These are phyloP conservation scores for Vulpes lagopus DNA, from an alignment of 2,113 vertebrate genomes.

Conservation along the genomic window DNA sequence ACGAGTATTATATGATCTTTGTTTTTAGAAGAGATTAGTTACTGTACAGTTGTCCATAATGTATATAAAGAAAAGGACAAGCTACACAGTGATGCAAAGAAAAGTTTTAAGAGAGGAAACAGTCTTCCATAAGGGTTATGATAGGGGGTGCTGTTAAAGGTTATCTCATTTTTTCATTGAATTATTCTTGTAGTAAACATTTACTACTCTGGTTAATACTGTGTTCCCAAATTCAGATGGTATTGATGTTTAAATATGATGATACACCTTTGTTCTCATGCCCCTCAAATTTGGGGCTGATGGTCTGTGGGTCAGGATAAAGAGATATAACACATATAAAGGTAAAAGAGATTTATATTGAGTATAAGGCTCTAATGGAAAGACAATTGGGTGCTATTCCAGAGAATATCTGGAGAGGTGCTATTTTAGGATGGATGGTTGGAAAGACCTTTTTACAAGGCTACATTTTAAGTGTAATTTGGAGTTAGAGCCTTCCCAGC, in stretches of 20 bases:
- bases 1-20: not conserved
- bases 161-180: not conserved
- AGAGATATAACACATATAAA: not conserved
- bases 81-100: not conserved
- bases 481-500: not conserved
- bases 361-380: accelerated
- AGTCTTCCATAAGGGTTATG: not conserved
- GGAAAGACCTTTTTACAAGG: not conserved
- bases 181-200: not conserved
- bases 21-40: not conserved
- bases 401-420: not conserved
- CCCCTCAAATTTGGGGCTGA: not conserved
- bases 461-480: accelerated
- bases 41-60: not conserved
- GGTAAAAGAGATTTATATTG: no score
- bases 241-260: not conserved
- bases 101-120: not conserved
- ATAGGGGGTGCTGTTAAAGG: not conserved
- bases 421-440: not conserved
- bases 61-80: not conserved
- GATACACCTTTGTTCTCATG: not conserved
- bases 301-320: not conserved
- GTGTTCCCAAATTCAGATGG: not conserved
- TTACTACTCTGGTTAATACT: not conserved
- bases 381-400: accelerated